Evolutionary conservation across 2,888 invertebrate genomes (phyloP), one percentile per base, ranked within the genome.

Genomic region (Cyclophora punctaria): DNA sequence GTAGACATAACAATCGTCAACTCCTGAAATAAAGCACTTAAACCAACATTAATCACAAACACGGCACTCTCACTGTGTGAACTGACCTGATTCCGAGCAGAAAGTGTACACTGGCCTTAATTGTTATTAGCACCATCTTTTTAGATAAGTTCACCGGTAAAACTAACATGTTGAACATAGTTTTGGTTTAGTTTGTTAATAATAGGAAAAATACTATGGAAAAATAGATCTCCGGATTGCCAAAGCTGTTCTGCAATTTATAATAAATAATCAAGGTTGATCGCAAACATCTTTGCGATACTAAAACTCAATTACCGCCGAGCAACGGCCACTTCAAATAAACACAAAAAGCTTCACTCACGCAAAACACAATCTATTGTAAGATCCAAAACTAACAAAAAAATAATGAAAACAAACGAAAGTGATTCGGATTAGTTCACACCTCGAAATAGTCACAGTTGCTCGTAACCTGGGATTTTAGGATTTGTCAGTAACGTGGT

Each of bases 11-110:
- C 80, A 80, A 69, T 66, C 67, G 66, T 71, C 73, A 71, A 67
- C 72, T 66, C 67, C 66, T 68, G 66, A 78, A 82, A 81, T 82
- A 81, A 78, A 81, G 66, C 83, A 83, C 84, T 85, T 79, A 79
- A 70, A 76, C 69, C 63, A 66, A 71, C 59, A 73, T 81, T 69
- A 75, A 81, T 80, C 78, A 76, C 59, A 62, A 52, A 60, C 59
- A 60, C 54, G 50, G 53, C 52, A 57, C 55, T 51, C 50, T 51
- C 57, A 47, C 53, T 37, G 56, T 52, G 44, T 53, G 55, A 57
- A 57, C 58, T 57, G 58, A 53, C 49, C 50, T 47, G 49, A 50
- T 56, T 49, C 5, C 46, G 41, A 45, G 50, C 50, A 52, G 48
- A 55, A 48, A 50, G 50, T 45, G 48, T 50, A 44, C 44, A 20